Evolutionary conservation across 2,797 vertebrate species (phyloP).

Genomic region (Fringilla coelebs): DNA sequence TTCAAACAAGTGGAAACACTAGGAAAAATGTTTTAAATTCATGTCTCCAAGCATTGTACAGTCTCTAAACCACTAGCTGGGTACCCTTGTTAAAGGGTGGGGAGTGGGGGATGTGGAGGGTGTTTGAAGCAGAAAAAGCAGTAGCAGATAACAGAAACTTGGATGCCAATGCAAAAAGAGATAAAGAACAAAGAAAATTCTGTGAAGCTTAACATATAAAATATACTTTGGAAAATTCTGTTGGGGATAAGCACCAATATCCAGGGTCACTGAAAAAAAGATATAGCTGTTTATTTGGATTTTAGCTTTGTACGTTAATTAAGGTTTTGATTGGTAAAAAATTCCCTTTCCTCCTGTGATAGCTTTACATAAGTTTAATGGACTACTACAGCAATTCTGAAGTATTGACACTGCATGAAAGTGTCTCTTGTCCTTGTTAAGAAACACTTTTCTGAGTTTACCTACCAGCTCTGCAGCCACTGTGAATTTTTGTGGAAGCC

Average conservation of each 20-base stretch:
- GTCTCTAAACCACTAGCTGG: not conserved
- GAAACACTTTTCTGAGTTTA: not conserved
- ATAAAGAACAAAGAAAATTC: not conserved
- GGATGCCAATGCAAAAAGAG: not conserved
- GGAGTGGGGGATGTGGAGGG: accelerated
- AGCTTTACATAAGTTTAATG: not conserved
- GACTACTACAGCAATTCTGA: not conserved
- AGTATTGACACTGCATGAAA: not conserved
- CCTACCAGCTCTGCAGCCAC: not conserved
- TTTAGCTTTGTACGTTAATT: not conserved
- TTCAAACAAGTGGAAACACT: not conserved
- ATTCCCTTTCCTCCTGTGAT: not conserved
- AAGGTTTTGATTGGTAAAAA: not conserved
- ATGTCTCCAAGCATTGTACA: not conserved
- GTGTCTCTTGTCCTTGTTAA: not conserved
- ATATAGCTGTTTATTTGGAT: not conserved
- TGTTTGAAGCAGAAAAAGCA: not conserved
- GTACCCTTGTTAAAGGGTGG: not conserved
- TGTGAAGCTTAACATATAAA: not conserved
- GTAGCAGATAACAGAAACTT: not conserved
- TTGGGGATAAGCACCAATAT: not conserved
- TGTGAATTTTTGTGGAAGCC: not conserved
- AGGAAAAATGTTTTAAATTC: not conserved
- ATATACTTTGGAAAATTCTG: not conserved
- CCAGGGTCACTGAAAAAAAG: not conserved